Evolutionary conservation across 1,140 invertebrate genomes (phyloP).

Genomic region (Drosophila albomicans): DNA sequence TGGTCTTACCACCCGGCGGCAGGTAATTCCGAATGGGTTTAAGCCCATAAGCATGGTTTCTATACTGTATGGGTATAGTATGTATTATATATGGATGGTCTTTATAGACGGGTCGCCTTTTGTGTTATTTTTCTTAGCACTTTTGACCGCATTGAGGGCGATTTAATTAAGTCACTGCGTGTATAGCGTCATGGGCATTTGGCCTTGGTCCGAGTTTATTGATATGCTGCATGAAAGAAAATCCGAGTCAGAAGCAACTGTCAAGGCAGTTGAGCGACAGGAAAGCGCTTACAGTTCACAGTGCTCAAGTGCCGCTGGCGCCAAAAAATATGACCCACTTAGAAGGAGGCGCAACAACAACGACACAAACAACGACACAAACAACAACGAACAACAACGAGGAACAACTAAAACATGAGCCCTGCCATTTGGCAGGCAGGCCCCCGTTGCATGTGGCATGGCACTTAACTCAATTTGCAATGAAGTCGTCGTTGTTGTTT

Average conservation of each 20-base stretch:
- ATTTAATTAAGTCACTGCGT: conserved; percentile 58
- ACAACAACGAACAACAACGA: conserved; percentile 12
- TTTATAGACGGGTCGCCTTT: not conserved
- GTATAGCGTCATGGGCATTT: conserved; percentile 57
- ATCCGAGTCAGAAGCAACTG: conserved; percentile 32
- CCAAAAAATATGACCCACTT: conserved; percentile 78
- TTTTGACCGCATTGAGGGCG: conserved; percentile 47
- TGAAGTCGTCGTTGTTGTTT: conserved; percentile 41
- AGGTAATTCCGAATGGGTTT: conserved; percentile 55
- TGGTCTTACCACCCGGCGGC: conserved; percentile 56
- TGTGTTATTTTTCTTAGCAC: conserved; percentile 51
- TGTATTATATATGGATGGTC: not conserved
- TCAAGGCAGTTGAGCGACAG: conserved; percentile 55
- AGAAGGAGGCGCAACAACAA: conserved; percentile 34
- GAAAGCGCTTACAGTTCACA: conserved; percentile 33
- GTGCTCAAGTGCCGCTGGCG: conserved; percentile 51
- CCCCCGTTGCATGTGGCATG: conserved; percentile 67
- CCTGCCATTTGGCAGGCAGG: conserved; percentile 46
- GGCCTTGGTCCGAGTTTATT: conserved; percentile 42
- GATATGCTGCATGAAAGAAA: conserved; percentile 37
- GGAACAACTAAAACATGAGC: conserved; percentile 45
- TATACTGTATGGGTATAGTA: no score
- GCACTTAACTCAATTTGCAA: conserved; percentile 81
- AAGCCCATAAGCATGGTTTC: no score
- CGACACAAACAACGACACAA: not conserved